Base-by-base conservation (phyloP, 2,113 vertebrate genomes). In the Psittacara wagleri region DNA sequence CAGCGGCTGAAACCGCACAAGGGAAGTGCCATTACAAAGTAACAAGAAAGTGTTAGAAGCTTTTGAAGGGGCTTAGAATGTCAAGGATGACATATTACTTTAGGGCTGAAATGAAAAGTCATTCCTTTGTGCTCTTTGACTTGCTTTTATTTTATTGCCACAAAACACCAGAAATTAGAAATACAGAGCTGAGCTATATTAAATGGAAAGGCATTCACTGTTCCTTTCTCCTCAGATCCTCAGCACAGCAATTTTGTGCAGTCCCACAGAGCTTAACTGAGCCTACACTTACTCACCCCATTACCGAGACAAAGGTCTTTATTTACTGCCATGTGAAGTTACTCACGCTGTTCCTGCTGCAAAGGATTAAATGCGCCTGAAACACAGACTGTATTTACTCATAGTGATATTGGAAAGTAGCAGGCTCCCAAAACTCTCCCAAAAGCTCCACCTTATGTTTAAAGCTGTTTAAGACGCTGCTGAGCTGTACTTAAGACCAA, bases 401-500 rank as follows among this genome's bases (percentile, higher is more conserved):
- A 20, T 19, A 33, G 22, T 3, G 24, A 1, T 10, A 70, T 1
- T 9, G 33, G 13, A 33, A 19, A 67, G 28, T 61, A 88, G n/a
- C 0, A 1, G 14, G 41, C 37, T 23, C 18, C 44, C 44, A 44
- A 44, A 44, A 51, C 43, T 44, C 46, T 13, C 41, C 33, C 48
- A 43, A 51, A 72, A 51, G 6, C n/a, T 28, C 31, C n/a, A 46
- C 10, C 6, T 37, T 28, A n/a, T 20, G 59, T 73, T 54, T 37
- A 62, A 86, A 55, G 31, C 16, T 43, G 13, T 37, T 66, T 22
- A 62, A 23, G 11, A 61, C 0, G 1, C 55, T 3, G 11, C 0
- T 1, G 23, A 57, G 52, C 12, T 61, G 33, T 39, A 49, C 8
- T 44, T 20, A 33, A 31, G 28, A 16, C 8, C 10, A 24, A 4